Percentiles rank a stretch among this genome's conserved stretches.
These are phyloP conservation scores for Agonopterix arenella DNA, from an alignment of 2,888 invertebrate genomes.

Conservation along the genomic window DNA sequence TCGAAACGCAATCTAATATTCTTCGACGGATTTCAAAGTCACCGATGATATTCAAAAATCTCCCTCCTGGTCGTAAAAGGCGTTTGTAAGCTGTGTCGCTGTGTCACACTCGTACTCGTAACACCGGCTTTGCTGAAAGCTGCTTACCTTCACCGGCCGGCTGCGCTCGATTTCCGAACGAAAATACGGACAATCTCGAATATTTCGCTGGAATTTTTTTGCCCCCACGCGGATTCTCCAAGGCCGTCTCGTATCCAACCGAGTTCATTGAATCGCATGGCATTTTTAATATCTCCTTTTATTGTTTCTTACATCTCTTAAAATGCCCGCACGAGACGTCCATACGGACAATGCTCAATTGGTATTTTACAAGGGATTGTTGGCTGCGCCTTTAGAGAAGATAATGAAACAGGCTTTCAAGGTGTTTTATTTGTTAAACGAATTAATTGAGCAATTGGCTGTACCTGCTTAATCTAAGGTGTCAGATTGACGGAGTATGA, in stretches of 20 bases:
- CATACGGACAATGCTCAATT: not conserved
- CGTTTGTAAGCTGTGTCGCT: conserved; percentile 9
- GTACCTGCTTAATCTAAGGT: conserved; percentile 33
- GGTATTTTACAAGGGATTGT: conserved; percentile 9
- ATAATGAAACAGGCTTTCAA: conserved; percentile 3
- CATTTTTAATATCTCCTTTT: conserved; percentile 23
- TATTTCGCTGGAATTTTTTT: conserved; percentile 37
- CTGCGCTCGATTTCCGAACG: conserved; percentile 33
- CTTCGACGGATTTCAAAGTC: too few species aligned
- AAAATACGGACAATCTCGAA: conserved; percentile 30
- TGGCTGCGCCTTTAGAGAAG: conserved; percentile 15
- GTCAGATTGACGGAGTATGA: conserved; percentile 35
- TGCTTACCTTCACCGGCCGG: conserved; percentile 57
- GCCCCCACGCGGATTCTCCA: conserved; percentile 31
- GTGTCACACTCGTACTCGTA: conserved; percentile 13
- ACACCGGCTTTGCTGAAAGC: conserved; percentile 48
- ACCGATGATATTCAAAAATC: not conserved
- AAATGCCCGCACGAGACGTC: conserved; percentile 1
- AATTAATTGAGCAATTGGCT: conserved; percentile 41
- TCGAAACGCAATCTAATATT: too few species aligned
- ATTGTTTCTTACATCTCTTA: conserved; percentile 18
- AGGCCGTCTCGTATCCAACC: conserved; percentile 44
- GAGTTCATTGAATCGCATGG: conserved; percentile 41
- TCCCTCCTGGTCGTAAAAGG: conserved; percentile 26
- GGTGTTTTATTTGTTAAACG: conserved; percentile 19